A percentile compares a stretch with the other conserved stretches of the same genome.
phyloP scores from a whole-genome alignment of 2,797 vertebrate genomes.

The Tamandua tetradactyla region DNA sequence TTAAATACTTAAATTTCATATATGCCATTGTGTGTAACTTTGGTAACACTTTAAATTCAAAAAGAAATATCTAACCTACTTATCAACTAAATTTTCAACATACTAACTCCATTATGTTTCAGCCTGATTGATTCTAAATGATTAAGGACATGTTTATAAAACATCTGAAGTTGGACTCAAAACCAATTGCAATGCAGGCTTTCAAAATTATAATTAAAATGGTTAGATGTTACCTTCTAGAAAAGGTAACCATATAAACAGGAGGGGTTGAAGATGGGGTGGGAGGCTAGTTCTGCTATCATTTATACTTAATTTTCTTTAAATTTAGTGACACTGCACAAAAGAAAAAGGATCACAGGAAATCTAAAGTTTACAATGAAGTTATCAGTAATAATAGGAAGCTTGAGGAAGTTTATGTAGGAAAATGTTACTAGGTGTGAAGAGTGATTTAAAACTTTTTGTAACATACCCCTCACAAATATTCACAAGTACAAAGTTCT shows the following conservation, averaged over 20 bases:
- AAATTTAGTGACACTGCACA: background rate
- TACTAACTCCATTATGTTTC: constrained; percentile 34
- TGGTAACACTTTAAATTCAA: constrained; percentile 41
- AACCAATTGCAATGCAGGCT: background rate
- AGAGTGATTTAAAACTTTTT: background rate
- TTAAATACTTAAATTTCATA: constrained; percentile 50
- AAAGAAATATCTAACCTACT: constrained; percentile 44
- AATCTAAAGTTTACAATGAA: background rate
- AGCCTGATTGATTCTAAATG: background rate
- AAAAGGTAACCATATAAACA: background rate
- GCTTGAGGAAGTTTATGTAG: background rate
- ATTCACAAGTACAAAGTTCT: background rate
- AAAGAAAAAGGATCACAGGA: background rate
- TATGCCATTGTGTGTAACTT: background rate
- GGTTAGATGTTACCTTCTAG: constrained; percentile 24
- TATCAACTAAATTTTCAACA: constrained; percentile 59
- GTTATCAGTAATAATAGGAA: constrained; percentile 28
- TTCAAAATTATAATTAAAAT: constrained; percentile 41
- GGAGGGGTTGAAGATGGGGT: background rate
- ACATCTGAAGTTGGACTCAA: constrained; percentile 30
- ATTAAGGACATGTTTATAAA: constrained; percentile 40
- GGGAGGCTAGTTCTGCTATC: background rate
- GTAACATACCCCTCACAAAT: background rate
- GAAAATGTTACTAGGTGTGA: background rate
- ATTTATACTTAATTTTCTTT: background rate